Evolutionary conservation across 2,797 vertebrate genomes (phyloP).

Genomic region (Heterohyrax brucei): DNA sequence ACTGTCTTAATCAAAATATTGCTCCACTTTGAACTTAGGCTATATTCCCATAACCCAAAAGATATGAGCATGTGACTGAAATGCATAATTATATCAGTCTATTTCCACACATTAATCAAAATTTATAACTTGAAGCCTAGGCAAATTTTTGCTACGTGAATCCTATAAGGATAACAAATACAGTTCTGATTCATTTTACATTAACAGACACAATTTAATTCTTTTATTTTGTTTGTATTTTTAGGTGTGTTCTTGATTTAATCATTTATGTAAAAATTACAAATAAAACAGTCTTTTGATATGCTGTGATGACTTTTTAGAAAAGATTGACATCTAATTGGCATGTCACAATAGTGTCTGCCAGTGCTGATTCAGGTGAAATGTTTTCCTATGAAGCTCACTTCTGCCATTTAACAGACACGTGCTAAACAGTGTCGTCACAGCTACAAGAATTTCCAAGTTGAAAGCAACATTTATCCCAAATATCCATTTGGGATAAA

Average conservation of each 20-base stretch:
- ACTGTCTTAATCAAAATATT: background rate
- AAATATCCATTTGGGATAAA: slow-evolving; percentile 22
- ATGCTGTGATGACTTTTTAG: background rate
- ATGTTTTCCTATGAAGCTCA: slow-evolving; percentile 6
- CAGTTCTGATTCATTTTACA: slow-evolving; percentile 14
- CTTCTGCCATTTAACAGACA: slow-evolving; percentile 22
- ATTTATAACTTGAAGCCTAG: slow-evolving; percentile 47
- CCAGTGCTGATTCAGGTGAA: background rate
- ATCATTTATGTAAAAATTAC: background rate
- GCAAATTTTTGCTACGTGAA: slow-evolving; percentile 45
- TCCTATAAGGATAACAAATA: slow-evolving; percentile 38
- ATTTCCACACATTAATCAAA: slow-evolving; percentile 41
- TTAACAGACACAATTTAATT: slow-evolving; percentile 49
- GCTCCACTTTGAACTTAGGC: background rate
- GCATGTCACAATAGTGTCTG: background rate
- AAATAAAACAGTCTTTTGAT: slow-evolving; percentile 25
- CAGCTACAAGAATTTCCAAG: slow-evolving; percentile 16
- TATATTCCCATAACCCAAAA: slow-evolving; percentile 23
- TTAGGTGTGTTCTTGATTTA: slow-evolving; percentile 6
- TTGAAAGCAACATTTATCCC: slow-evolving; percentile 15
- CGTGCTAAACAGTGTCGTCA: slow-evolving; percentile 42
- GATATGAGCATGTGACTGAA: background rate
- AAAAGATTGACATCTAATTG: background rate
- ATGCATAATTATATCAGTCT: slow-evolving; percentile 12
- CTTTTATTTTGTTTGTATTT: background rate